These are phyloP conservation scores for Tenthredo notha DNA, from an alignment of 2,888 invertebrate species.

Conservation along the genomic window DNA sequence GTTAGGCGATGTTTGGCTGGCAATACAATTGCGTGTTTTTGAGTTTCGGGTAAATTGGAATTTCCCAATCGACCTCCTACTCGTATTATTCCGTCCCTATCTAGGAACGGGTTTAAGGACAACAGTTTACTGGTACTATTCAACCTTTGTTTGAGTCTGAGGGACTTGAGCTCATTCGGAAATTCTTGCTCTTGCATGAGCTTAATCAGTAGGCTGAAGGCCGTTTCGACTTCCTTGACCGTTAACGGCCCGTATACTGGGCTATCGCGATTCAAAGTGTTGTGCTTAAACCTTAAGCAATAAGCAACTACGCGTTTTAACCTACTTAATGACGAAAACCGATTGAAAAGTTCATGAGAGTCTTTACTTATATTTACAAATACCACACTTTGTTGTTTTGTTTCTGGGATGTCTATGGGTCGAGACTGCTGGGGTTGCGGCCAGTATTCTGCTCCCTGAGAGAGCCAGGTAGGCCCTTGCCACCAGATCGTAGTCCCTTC, in stretches of 20 bases:
- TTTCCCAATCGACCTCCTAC: conserved; percentile 66
- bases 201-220: conserved; percentile 38
- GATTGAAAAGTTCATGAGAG: not conserved
- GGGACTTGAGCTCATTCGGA: not conserved
- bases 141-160: not conserved
- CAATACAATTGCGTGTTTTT: conserved; percentile 65
- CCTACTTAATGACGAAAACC: not conserved
- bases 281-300: not conserved
- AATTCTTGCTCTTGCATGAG: conserved; percentile 45
- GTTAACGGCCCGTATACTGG: conserved; percentile 7
- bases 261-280: not conserved
- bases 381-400: conserved; percentile 23
- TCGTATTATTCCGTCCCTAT: conserved; percentile 61
- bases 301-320: conserved; percentile 34
- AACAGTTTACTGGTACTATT: conserved; percentile 53
- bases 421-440: conserved; percentile 25
- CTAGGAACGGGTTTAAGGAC: conserved; percentile 60
- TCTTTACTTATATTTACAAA: conserved; percentile 27
- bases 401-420: conserved; percentile 3
- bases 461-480: conserved; percentile 61
- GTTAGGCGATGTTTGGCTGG: conserved; percentile 59
- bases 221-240: conserved; percentile 21
- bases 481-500: conserved; percentile 57
- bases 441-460: conserved; percentile 39
- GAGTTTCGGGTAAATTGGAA: conserved; percentile 59